phyloP scores from a whole-genome alignment of 2,888 invertebrate species.

The Leptinotarsa haldemani region DNA sequence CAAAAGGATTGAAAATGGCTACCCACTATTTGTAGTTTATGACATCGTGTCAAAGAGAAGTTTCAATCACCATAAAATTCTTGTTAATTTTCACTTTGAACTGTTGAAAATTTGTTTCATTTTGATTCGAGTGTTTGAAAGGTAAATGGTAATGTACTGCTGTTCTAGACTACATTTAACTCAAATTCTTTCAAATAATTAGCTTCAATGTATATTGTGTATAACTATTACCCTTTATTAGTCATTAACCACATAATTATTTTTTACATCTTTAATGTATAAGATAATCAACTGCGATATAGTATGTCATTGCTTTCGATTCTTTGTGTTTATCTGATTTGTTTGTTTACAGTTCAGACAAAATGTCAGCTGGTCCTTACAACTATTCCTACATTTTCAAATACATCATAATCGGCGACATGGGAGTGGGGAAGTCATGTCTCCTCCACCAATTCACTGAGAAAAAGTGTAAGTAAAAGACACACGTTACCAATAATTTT shows the following conservation, averaged over 20 bases:
- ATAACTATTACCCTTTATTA: conserved; percentile 8
- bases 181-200: no score
- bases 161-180: neutral
- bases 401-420: conserved; percentile 99
- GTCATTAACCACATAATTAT: neutral
- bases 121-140: conserved; percentile 26
- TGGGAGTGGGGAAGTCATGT: conserved; percentile 99
- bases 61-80: conserved; percentile 36
- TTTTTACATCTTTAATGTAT: neutral
- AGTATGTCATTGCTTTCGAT: conserved; percentile 2
- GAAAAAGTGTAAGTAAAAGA: conserved; percentile 92
- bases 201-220: conserved; percentile 5
- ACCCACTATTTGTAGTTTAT: conserved; percentile 49
- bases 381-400: conserved; percentile 99
- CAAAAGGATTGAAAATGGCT: conserved; percentile 45
- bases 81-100: conserved; percentile 7
- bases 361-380: conserved; percentile 95
- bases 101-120: conserved; percentile 41
- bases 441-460: conserved; percentile 99
- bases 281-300: neutral
- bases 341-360: conserved; percentile 55
- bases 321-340: conserved; percentile 22
- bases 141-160: conserved; percentile 23
- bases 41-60: conserved; percentile 50
- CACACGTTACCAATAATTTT: neutral